Evolutionary conservation across 2,888 invertebrate species (phyloP), one percentile per base, ranked within the genome.

Genomic region (Campoletis raptor): DNA sequence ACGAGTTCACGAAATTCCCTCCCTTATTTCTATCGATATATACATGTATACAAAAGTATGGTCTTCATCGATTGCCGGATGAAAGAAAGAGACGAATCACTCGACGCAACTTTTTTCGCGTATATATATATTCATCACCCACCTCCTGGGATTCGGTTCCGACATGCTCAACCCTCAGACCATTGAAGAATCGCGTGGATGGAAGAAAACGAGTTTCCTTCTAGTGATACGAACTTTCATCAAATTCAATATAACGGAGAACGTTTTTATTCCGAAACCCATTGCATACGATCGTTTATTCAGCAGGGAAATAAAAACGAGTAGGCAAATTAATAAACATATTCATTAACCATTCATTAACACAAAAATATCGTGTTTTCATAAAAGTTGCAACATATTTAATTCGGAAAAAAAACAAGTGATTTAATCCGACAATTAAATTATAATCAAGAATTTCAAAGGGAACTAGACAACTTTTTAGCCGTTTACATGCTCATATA

Each of bases 201-300:
- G 18, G 73, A 74, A 66, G 52, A 37, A 73, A 74, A 66, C 72
- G 72, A 76, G 54, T 76, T 74, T 61, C 64, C 64, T 81, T 79
- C 81, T 61, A 48, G n/a, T 45, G 6, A 86, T 89, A 87, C 87
- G 89, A 90, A 90, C 90, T 91, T 92, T 89, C 91, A 91, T 92
- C 91, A 92, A 92, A 92, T 92, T 93, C 92, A 92, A 93, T 93
- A 92, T 92, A 91, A 70, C 66, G 3, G 42, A 48, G 12, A 74
- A 70, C 52, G 54, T 36, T 48, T 74, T 52, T 79, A 69, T 30
- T 21, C 24, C n/a, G 40, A 6, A 54, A 4, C 37, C 48, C 83
- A 12, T n/a, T n/a, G n/a, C n/a, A n/a, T 66, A n/a, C 40, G 42
- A 74, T 66, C 37, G 21, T 54, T 81, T 30, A 18, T 45, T 37